Evolutionary conservation across 2,797 vertebrate species (phyloP), one percentile per base, ranked within the genome.

Genomic region (Xerus rutilus): DNA sequence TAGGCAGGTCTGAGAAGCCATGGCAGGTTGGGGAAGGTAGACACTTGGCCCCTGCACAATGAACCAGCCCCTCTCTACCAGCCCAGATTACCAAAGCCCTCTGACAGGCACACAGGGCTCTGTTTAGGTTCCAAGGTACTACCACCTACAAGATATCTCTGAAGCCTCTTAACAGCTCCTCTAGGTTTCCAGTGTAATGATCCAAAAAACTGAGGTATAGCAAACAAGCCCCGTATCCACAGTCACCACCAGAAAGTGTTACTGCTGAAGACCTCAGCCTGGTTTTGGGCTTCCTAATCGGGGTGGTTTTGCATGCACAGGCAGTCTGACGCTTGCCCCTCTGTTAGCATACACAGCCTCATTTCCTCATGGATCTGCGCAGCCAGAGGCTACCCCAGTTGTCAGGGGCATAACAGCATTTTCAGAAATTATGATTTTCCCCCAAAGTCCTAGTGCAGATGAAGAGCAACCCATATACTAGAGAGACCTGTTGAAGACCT

Each of bases 201-300:
- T 70, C 70, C 13, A 7, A 89, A 92, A 92, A 89, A 52, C 84
- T 62, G 86, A 95, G 92, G 39, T 30, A 87, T 76, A 45, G 7
- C 32, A 69, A 86, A 35, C 30, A 43, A 88, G 32, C 21, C 15
- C 43, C 47, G 54, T 65, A 25, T 77, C 82, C 23, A 1, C 32
- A 59, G 87, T 62, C 57, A 14, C 54, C 72, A 76, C 45, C 76
- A 57, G 57, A 30, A 70, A 65, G 52, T 59, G 62, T n/a, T 43
- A 1, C 39, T 14, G 3, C 45, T 4, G 1, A 52, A 85, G 65
- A 65, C 35, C 35, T n/a, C 6, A 20, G 8, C 81, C 54, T 4
- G 21, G 35, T 28, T 86, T 77, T 9, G 4, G 39, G 32, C 70
- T 82, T 72, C 43, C 78, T 47, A 12, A 23, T 39, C 54, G 3